These are phyloP conservation scores for Micoletzkya japonica DNA, from an alignment of 2,888 invertebrate species.

Conservation along the genomic window DNA sequence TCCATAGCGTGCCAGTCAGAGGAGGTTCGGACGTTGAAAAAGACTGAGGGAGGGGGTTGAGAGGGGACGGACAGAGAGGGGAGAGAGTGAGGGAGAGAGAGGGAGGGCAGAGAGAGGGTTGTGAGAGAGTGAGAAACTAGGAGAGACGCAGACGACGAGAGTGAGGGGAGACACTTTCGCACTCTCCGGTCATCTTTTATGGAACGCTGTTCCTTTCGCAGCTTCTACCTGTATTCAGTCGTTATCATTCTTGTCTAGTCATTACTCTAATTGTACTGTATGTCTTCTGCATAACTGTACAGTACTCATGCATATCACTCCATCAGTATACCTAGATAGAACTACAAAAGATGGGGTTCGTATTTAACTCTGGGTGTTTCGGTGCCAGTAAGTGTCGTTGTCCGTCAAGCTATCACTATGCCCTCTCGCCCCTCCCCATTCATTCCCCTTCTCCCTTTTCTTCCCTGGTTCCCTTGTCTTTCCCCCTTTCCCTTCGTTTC, in stretches of 20 bases:
- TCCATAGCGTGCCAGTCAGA: conserved; percentile 24
- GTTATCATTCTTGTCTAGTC: not conserved
- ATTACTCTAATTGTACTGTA: not conserved
- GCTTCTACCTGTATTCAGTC: not conserved
- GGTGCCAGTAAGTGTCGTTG: conserved; percentile 10
- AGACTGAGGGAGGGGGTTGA: conserved; percentile 17
- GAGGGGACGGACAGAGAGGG: conserved; percentile 16
- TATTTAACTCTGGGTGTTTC: no score
- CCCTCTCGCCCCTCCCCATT: conserved; percentile 10
- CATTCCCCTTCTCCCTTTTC: not conserved
- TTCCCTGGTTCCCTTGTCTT: not conserved
- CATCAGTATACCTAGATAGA: no score
- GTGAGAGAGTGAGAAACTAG: not conserved
- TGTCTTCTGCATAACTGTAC: no score
- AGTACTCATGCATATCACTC: no score
- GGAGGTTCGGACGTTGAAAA: conserved; percentile 24
- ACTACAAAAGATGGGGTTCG: no score
- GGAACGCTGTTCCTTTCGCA: not conserved
- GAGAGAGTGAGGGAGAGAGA: not conserved
- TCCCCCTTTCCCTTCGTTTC: not conserved
- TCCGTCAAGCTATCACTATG: not conserved
- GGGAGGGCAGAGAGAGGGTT: not conserved
- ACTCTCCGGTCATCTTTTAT: not conserved
- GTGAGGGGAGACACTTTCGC: not conserved
- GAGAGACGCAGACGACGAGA: not conserved